A percentile compares a stretch with the other conserved stretches of the same genome.
Conservation (phyloP, 2,888 invertebrate genomes). For the Caenorhabditis sp. region DNA sequence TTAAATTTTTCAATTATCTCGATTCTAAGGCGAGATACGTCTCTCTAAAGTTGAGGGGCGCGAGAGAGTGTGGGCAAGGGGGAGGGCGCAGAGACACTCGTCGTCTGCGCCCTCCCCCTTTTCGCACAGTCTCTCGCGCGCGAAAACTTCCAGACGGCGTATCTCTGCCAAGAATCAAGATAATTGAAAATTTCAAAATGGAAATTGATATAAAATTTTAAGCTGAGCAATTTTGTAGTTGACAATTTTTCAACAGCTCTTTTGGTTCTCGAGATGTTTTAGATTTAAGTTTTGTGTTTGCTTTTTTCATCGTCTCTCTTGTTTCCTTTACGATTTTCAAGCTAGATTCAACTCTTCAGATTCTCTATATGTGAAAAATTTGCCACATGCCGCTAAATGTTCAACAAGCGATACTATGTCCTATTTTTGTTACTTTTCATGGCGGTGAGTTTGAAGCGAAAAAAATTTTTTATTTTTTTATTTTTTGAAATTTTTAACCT, state of each 20-base stretch:
- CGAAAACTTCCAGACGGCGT: not conserved
- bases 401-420: conserved; percentile 3
- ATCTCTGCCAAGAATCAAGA: not conserved
- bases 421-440: conserved; percentile 29
- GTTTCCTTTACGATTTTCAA: not conserved
- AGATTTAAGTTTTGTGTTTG: not conserved
- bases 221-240: not conserved
- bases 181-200: not conserved
- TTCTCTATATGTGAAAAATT: conserved; percentile 2
- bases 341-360: not conserved
- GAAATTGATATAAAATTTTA: not conserved
- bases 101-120: not conserved
- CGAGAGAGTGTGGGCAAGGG: not conserved
- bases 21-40: not conserved
- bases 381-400: conserved; percentile 53
- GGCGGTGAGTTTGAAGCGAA: conserved; percentile 13
- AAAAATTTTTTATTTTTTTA: no score
- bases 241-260: not conserved
- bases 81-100: not conserved
- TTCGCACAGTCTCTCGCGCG: not conserved
- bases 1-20: not conserved
- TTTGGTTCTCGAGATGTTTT: not conserved
- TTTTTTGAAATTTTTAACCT: no score
- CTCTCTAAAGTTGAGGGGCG: not conserved
- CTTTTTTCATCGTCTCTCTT: not conserved